Evolutionary conservation across 1,140 invertebrate genomes (phyloP).

Genomic region (Drosophila eugracilis): DNA sequence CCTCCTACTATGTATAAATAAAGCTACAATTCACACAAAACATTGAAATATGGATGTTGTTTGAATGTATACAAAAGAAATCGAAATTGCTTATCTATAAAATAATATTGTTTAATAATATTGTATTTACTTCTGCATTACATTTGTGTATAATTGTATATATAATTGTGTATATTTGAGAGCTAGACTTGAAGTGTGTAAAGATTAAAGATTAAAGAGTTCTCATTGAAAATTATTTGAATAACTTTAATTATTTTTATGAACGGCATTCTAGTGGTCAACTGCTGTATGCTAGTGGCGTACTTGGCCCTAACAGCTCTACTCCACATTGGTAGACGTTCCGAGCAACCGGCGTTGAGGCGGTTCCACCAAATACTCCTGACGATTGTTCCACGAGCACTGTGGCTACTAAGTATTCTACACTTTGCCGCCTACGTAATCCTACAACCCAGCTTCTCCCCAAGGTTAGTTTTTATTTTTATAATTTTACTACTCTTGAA

Average conservation of each 20-base stretch:
- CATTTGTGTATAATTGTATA: too few relatives aligned
- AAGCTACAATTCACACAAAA: too few relatives aligned
- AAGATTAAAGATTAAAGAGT: not conserved
- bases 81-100: too few relatives aligned
- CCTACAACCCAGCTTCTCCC: conserved; percentile 62
- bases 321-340: conserved; percentile 60
- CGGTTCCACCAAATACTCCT: conserved; percentile 57
- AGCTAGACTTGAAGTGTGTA: too few relatives aligned
- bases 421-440: conserved; percentile 68
- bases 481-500: too few relatives aligned
- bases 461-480: conserved; percentile 64
- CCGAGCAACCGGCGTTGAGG: conserved; percentile 51
- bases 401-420: conserved; percentile 62
- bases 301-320: conserved; percentile 61
- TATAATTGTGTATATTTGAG: too few relatives aligned
- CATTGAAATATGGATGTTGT: too few relatives aligned
- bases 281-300: conserved; percentile 63
- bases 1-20: too few relatives aligned
- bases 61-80: too few relatives aligned
- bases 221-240: not conserved
- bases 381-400: conserved; percentile 53
- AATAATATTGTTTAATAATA: too few relatives aligned
- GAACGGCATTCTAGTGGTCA: conserved; percentile 47
- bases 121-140: too few relatives aligned
- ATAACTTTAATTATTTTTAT: not conserved